A percentile compares a stretch with the other conserved stretches of the same genome.
Conservation (phyloP, 2,888 invertebrate genomes). For the Dolichomitus sp. region DNA sequence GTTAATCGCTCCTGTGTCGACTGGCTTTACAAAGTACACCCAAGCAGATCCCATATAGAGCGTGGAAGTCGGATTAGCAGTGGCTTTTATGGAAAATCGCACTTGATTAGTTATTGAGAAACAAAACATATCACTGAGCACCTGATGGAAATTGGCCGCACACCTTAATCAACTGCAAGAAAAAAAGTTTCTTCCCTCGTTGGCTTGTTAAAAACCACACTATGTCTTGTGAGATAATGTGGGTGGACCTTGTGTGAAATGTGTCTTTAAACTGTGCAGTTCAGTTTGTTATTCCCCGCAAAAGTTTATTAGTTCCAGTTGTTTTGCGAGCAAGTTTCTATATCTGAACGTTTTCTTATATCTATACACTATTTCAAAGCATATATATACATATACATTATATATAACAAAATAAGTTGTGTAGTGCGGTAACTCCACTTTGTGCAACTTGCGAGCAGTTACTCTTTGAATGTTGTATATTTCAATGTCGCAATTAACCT, state of each 20-base stretch:
- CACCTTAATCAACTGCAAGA: constrained; percentile 45
- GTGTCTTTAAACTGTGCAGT: constrained; percentile 60
- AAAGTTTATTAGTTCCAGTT: constrained; percentile 54
- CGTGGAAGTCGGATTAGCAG: constrained; percentile 45
- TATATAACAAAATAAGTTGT: constrained; percentile 60
- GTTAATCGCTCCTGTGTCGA: constrained; percentile 39
- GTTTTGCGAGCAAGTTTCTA: constrained; percentile 66
- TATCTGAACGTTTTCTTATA: constrained; percentile 26
- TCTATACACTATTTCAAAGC: constrained; percentile 36
- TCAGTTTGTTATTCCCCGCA: constrained; percentile 52
- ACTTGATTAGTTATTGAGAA: constrained; percentile 48
- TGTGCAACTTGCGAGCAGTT: constrained; percentile 64
- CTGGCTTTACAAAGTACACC: constrained; percentile 40
- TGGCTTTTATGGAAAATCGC: constrained; percentile 50
- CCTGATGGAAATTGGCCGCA: constrained; percentile 51
- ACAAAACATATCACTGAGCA: constrained; percentile 47
- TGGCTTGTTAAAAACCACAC: constrained; percentile 30
- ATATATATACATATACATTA: constrained; percentile 21
- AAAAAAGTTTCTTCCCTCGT: constrained; percentile 21
- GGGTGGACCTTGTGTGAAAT: constrained; percentile 43
- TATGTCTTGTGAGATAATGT: constrained; percentile 42
- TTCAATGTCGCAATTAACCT: constrained; percentile 50
- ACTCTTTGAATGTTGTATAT: constrained; percentile 56
- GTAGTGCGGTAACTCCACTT: constrained; percentile 69
- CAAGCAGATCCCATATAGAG: constrained; percentile 45